Conservation (phyloP, 2,113 vertebrate genomes). For the Chaenocephalus aceratus region DNA sequence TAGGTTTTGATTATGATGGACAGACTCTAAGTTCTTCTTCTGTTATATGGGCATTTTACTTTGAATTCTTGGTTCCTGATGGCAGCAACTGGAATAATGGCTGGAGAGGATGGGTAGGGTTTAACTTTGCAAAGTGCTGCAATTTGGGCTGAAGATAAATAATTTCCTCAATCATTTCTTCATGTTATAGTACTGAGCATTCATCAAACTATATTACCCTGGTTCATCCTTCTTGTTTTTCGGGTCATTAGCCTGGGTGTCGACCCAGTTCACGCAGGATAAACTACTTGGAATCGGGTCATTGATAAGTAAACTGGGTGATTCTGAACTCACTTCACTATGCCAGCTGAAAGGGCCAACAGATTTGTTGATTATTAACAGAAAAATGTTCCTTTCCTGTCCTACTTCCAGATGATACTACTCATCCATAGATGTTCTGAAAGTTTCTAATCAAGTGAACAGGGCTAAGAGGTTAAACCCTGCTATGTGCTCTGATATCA, state of each 20-base stretch:
- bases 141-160: too few relatives aligned
- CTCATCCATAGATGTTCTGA: background rate
- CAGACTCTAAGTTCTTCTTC: too few relatives aligned
- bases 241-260: background rate
- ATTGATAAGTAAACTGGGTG: conserved; percentile 2
- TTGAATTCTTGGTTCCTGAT: too few relatives aligned
- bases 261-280: conserved; percentile 42
- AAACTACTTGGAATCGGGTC: conserved; percentile 2
- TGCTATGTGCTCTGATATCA: conserved; percentile 26
- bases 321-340: background rate
- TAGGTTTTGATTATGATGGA: too few relatives aligned
- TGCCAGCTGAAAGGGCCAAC: background rate
- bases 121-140: too few relatives aligned
- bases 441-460: background rate
- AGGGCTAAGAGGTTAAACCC: conserved; percentile 48
- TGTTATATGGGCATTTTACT: too few relatives aligned
- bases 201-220: background rate
- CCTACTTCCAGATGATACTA: background rate
- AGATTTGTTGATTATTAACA: conserved; percentile 28
- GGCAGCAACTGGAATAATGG: too few relatives aligned
- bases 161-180: too few relatives aligned
- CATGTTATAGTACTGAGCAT: too few relatives aligned
- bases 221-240: background rate
- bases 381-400: background rate
- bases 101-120: too few relatives aligned